Conservation (phyloP, 2,113 vertebrate genomes). For the Fregetta grallaria region DNA sequence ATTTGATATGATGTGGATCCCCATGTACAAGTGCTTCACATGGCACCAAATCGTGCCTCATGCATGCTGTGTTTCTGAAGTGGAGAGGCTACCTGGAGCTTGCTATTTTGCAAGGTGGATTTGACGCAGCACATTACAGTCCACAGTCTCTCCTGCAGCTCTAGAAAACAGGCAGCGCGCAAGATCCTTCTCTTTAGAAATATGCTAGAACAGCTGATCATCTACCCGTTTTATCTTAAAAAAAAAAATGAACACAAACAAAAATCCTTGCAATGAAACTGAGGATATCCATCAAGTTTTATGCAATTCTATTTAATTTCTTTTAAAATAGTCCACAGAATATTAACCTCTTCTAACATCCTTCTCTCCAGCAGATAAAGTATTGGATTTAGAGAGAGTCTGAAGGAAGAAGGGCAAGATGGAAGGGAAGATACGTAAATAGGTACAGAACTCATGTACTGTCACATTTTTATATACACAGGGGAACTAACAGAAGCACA, state of each 20-base stretch:
- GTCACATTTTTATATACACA: neutral
- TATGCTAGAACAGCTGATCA: neutral
- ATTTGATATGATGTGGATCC: too few relatives aligned
- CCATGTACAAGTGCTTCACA: accelerated
- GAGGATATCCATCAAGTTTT: neutral
- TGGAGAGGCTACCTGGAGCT: too few relatives aligned
- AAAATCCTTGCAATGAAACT: neutral
- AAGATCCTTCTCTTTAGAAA: neutral
- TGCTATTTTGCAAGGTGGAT: neutral
- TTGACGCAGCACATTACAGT: neutral
- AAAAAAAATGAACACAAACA: neutral
- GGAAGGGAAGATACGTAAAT: accelerated
- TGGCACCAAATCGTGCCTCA: neutral
- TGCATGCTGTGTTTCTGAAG: too few relatives aligned
- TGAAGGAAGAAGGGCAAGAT: neutral
- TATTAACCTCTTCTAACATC: neutral
- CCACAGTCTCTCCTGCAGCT: neutral
- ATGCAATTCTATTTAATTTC: neutral
- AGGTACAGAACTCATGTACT: neutral
- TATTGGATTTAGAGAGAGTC: neutral
- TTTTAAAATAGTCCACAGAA: neutral
- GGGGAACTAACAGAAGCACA: neutral
- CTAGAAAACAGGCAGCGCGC: neutral
- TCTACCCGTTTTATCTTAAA: neutral
- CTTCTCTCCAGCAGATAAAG: neutral